A percentile compares a stretch with the other conserved stretches of the same genome.
Conservation (phyloP, 1,140 invertebrate genomes). For the Cyphomyrmex costatus region DNA sequence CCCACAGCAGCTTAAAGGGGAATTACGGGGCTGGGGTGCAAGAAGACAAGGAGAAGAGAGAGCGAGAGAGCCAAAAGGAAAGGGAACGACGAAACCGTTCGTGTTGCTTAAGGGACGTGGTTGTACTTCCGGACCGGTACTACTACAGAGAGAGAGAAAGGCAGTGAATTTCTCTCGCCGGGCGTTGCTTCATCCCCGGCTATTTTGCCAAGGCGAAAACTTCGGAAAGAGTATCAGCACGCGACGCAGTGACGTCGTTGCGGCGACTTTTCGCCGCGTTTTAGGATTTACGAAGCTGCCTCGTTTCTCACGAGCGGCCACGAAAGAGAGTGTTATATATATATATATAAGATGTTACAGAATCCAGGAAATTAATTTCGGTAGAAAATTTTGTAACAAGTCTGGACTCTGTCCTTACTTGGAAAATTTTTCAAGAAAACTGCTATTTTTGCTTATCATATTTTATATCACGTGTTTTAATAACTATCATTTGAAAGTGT, state of each 20-base stretch:
- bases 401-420: conserved; percentile 1
- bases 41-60: background rate
- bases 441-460: background rate
- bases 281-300: conserved; percentile 62
- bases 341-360: background rate
- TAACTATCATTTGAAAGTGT: background rate
- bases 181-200: conserved; percentile 28
- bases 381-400: background rate
- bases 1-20: conserved; percentile 75
- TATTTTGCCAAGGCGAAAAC: conserved; percentile 53
- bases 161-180: conserved; percentile 41
- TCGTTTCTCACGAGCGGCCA: conserved; percentile 23
- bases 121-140: conserved; percentile 29
- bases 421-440: background rate
- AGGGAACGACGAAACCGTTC: conserved; percentile 38
- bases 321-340: background rate
- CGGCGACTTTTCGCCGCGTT: conserved; percentile 63
- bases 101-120: conserved; percentile 39
- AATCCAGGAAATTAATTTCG: conserved; percentile 40
- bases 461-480: background rate
- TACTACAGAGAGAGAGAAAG: background rate
- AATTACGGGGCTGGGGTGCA: conserved; percentile 51
- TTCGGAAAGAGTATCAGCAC: conserved; percentile 50
- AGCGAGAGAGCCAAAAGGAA: conserved; percentile 26
- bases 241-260: conserved; percentile 33